These are phyloP conservation scores for Platycnemis pennipes DNA, from an alignment of 2,888 invertebrate species.

Conservation along the genomic window DNA sequence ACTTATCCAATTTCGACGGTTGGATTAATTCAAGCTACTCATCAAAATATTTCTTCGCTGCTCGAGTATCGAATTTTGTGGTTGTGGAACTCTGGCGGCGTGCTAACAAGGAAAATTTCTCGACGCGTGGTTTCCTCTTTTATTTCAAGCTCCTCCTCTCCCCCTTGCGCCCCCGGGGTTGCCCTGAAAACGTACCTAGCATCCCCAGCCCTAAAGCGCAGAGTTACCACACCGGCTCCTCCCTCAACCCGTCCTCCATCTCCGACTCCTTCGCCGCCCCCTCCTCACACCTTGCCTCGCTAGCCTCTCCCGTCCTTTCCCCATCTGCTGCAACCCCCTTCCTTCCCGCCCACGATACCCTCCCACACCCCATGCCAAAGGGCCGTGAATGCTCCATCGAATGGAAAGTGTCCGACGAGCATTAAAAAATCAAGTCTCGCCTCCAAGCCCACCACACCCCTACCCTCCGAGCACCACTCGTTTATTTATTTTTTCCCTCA, in stretches of 20 bases:
- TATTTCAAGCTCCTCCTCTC: no score
- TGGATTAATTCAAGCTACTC: not conserved
- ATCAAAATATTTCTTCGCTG: not conserved
- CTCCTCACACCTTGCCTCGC: not conserved
- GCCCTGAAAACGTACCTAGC: not conserved
- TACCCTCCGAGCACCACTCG: not conserved
- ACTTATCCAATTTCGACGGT: not conserved
- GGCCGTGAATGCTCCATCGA: constrained; percentile 16
- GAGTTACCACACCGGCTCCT: not conserved
- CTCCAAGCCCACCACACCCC: not conserved
- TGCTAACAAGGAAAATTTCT: not conserved
- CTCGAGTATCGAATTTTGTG: not conserved
- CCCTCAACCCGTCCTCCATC: not conserved
- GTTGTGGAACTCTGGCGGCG: not conserved
- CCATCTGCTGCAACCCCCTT: not conserved
- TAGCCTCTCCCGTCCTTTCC: not conserved
- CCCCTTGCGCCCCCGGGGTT: not conserved
- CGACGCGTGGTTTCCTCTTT: not conserved
- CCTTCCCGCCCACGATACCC: not conserved
- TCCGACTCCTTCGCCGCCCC: not conserved
- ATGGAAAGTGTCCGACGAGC: constrained; percentile 12
- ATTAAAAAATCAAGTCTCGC: constrained; percentile 34
- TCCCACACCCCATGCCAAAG: not conserved
- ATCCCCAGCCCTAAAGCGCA: not conserved
- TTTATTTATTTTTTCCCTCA: not conserved